These are phyloP conservation scores for Brachystomella parvula DNA, from an alignment of 1,140 invertebrate genomes.

Conservation along the genomic window DNA sequence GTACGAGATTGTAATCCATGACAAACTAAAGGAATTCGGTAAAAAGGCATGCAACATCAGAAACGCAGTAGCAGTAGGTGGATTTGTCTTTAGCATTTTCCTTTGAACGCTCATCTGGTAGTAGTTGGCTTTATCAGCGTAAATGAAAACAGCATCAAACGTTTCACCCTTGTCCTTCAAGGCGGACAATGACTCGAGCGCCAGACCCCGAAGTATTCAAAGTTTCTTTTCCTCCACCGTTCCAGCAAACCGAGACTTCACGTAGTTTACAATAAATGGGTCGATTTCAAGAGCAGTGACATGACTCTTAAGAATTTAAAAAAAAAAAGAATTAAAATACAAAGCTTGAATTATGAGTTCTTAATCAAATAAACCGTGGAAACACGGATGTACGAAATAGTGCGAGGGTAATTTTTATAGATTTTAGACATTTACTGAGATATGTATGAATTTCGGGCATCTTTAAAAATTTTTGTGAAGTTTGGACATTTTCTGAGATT, in stretches of 20 bases:
- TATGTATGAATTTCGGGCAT: too few species aligned
- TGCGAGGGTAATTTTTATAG: too few species aligned
- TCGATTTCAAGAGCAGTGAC: conserved; percentile 27
- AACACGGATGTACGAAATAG: too few species aligned
- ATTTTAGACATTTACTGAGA: too few species aligned
- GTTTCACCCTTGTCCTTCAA: conserved; percentile 23
- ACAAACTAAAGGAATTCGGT: conserved; percentile 16
- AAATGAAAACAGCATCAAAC: conserved; percentile 34
- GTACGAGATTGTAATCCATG: conserved; percentile 18
- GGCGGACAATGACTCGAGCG: conserved; percentile 20
- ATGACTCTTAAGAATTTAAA: conserved; percentile 18
- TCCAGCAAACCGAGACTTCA: conserved; percentile 16
- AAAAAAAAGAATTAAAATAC: too few species aligned
- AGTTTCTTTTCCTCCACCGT: conserved; percentile 28
- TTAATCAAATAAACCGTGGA: too few species aligned
- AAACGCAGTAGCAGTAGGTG: neutral
- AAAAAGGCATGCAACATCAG: too few species aligned
- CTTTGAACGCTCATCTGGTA: conserved; percentile 24
- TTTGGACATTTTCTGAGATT: too few species aligned
- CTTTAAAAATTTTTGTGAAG: too few species aligned
- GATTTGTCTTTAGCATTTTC: neutral
- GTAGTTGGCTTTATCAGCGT: conserved; percentile 33
- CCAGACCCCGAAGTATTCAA: conserved; percentile 22
- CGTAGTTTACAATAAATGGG: conserved; percentile 26
- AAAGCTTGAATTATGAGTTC: too few species aligned